A percentile compares a stretch with the other conserved stretches of the same genome.
These are phyloP conservation scores for Phymorhynchus buccinoides DNA, from an alignment of 1,140 invertebrate species.

Conservation along the genomic window DNA sequence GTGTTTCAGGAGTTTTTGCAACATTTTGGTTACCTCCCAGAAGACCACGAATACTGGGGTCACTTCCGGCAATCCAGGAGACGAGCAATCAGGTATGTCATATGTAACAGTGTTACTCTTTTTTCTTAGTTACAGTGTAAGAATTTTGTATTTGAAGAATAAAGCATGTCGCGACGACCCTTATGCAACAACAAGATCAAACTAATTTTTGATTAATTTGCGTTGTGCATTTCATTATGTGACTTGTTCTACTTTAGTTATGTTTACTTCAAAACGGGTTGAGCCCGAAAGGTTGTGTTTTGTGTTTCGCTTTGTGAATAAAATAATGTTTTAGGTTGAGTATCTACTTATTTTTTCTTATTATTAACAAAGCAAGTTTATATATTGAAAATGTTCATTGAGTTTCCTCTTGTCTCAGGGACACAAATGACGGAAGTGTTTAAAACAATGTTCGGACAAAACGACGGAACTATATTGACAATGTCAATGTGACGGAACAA, in stretches of 20 bases:
- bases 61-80: constrained; percentile 40
- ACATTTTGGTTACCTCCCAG: constrained; percentile 41
- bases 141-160: not conserved
- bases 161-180: too few species aligned
- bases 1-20: constrained; percentile 46
- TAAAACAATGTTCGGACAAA: not conserved
- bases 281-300: too few species aligned
- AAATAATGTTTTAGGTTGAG: too few species aligned
- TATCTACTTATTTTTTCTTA: too few species aligned
- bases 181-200: too few species aligned
- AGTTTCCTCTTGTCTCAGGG: not conserved
- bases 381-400: too few species aligned
- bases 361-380: too few species aligned
- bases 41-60: constrained; percentile 21
- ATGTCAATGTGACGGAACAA: too few species aligned
- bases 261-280: too few species aligned
- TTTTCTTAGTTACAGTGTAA: too few species aligned
- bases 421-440: not conserved
- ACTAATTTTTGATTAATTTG: not conserved
- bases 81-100: constrained; percentile 44
- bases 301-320: too few species aligned
- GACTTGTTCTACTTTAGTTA: not conserved
- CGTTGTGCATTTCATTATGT: not conserved
- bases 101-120: too few species aligned
- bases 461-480: not conserved